Base-by-base conservation (phyloP, 2,888 invertebrate species). In the Steinernema hermaphroditum region DNA sequence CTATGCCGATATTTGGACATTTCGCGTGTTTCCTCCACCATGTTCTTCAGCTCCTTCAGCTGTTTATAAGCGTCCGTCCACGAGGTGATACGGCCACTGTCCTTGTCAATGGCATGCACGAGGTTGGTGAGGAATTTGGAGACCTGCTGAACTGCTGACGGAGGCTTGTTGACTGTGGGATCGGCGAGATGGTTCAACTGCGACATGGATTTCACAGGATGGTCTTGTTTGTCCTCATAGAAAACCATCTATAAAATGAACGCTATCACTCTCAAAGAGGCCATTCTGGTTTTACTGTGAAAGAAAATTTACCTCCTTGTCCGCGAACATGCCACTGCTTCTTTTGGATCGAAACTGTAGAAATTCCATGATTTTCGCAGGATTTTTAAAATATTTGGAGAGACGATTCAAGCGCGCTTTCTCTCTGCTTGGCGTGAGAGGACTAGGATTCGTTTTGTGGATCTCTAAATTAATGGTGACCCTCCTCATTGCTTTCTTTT, bases 11-110 rank as follows among this genome's bases (percentile, higher is more conserved):
- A 75, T 19, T 72, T 68, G 24, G 27, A 37, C 46, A 43, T 46
- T 14, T 74, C 29, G 34, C 49, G 69, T 0, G 54, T 54, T 0
- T 37, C 70, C 8, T 54, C 44, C n/a, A 74, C 77, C 22, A 76
- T 71, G 14, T 78, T 74, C 75, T 82, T 81, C 1, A 81, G 74
- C 76, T 62, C 50, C 37, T 74, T 69, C 37, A 76, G 68, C 24
- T 70, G 41, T 4, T 44, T 50, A 46, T 74, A 75, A 22, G 72
- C 41, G 22, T 69, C 68, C 0, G 72, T 72, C 43, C 74, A 70
- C 2, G 74, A 68, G n/a, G 44, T 29, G 4, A 72, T 27, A 6
- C 74, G 34, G 8, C 57, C 69, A 37, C 43, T 68, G 34, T 76
- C 70, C 14, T 72, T 49, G 68, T 76, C 72, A 34, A 69, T 46